Base-by-base conservation (phyloP, 2,888 invertebrate species). In the Lydus trimaculatus region DNA sequence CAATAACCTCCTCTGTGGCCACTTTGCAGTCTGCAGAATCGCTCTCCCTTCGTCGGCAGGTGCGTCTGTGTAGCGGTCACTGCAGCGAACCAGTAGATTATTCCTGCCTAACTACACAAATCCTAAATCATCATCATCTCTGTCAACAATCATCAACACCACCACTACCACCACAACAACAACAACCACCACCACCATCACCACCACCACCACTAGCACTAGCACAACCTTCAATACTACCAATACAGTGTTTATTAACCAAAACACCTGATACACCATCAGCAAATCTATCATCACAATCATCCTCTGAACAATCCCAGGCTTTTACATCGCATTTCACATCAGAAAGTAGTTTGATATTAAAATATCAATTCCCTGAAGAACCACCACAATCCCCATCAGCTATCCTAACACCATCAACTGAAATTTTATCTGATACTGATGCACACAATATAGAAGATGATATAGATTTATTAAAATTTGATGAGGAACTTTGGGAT, bases 211-310 rank as follows among this genome's bases (percentile, higher is more conserved):
- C 73, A 66, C 73, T 43, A 64, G 64, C 69, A 78, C 78, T 72
- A 71, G 65, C 66, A 73, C 71, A 72, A 61, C 70, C 75, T 20
- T 63, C 73, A 63, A 69, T 64, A 70, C 85, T 67, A 61, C 66
- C 61, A 25, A 65, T 70, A 28, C 72, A 71, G 48, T 63, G 58
- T 23, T 71, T 72, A 36, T 66, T 73, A 25, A 76, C 81, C 61
- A 85, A 85, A 76, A 91, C 91, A 5, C 91, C 91, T 9, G 91
- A 91, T 76, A 91, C 91, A 4, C 91, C 92, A 25, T 90, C 90
- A 59, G 90, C 91, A 17, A 91, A 91, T 80, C 87, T 91, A 17
- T 88, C 88, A 61, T 70, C 76, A 9, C 74, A 75, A 69, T 78
- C 80, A 39, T 79, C 80, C 65, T 82, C 83, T 23, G 80, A 80